A percentile compares a stretch with the other conserved stretches of the same genome.
These are phyloP conservation scores for Brachypterus glaber DNA, from an alignment of 2,888 invertebrate species.

Conservation along the genomic window DNA sequence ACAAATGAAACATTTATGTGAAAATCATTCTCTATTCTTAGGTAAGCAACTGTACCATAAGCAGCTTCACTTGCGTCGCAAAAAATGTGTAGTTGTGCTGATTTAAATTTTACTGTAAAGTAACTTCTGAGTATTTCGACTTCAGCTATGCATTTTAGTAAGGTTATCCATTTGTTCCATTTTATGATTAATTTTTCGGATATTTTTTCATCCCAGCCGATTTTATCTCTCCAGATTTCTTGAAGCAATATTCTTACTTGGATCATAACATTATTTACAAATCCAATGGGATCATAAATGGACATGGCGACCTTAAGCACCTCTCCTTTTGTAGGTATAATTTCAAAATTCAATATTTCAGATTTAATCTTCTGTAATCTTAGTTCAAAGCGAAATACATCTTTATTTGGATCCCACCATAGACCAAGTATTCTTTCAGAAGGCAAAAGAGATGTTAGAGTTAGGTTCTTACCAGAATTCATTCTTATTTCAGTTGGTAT, in stretches of 20 bases:
- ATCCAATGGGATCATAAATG: slow-evolving; percentile 3
- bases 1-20: no score
- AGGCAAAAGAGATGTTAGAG: neutral
- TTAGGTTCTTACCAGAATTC: neutral
- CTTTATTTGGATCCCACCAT: slow-evolving; percentile 2
- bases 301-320: slow-evolving; percentile 2
- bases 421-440: neutral
- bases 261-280: slow-evolving; percentile 1
- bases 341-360: neutral
- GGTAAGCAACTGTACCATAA: no score
- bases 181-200: neutral
- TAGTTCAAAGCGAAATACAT: neutral
- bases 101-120: no score
- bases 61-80: no score
- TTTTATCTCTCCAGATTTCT: no score
- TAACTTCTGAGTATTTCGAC: no score
- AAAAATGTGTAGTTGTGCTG: no score
- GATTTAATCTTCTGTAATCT: neutral
- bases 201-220: slow-evolving; percentile 1
- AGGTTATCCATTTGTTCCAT: slow-evolving; percentile 1
- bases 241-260: slow-evolving; percentile 1
- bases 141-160: no score
- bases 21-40: no score
- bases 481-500: neutral
- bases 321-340: neutral